phyloP scores from a whole-genome alignment of 23 tunicate genomes.

The Trididemnum miniatum region DNA sequence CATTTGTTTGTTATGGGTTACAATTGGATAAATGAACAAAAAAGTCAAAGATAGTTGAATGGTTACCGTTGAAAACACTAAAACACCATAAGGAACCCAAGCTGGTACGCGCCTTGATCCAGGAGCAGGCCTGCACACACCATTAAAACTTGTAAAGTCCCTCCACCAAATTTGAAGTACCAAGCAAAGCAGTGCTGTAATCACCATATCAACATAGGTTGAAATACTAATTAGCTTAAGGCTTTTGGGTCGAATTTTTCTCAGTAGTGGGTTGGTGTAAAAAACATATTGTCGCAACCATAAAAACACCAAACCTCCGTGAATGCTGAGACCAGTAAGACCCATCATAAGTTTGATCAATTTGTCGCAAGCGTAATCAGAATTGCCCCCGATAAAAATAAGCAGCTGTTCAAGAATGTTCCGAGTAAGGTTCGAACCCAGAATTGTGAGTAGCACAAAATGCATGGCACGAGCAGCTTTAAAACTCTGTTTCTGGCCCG shows the following conservation, averaged over 20 bases:
- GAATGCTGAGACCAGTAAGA: not conserved
- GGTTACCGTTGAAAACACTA: not conserved
- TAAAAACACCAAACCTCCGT: not conserved
- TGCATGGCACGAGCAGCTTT: not conserved
- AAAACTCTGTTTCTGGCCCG: not conserved
- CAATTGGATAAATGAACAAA: not conserved
- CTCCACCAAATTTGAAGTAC: not conserved
- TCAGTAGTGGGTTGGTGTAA: not conserved
- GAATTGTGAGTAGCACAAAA: not conserved
- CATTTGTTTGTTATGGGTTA: not conserved
- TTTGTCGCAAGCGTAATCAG: not conserved
- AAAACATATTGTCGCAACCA: not conserved
- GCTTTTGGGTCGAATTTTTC: not conserved
- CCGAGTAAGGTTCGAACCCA: not conserved
- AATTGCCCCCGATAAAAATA: not conserved
- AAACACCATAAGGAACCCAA: not conserved
- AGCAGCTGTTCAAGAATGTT: not conserved
- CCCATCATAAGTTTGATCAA: not conserved
- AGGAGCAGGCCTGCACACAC: not conserved
- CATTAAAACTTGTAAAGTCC: not conserved
- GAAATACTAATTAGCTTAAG: not conserved
- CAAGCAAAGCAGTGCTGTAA: not conserved
- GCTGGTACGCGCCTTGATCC: not conserved
- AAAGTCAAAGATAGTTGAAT: not conserved
- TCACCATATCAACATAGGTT: not conserved